These are phyloP conservation scores for Ceramica pisi DNA, from an alignment of 2,888 invertebrate species.

Conservation along the genomic window DNA sequence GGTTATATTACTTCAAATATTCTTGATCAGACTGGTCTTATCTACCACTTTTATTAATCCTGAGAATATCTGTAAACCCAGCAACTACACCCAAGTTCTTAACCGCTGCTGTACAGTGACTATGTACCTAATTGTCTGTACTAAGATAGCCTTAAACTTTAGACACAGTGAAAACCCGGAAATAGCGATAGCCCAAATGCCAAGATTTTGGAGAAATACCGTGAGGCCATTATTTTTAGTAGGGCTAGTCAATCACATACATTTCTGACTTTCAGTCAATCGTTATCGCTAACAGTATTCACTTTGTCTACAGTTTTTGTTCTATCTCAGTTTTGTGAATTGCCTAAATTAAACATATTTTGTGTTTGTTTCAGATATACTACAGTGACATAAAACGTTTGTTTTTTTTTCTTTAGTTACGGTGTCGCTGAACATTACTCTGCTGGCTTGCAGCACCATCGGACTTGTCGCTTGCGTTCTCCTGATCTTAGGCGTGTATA, in stretches of 20 bases:
- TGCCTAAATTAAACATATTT: not conserved
- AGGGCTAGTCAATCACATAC: too few relatives aligned
- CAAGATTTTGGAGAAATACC: too few relatives aligned
- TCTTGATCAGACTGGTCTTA: not conserved
- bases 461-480: constrained; percentile 93
- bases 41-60: not conserved
- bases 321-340: too few relatives aligned
- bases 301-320: not conserved
- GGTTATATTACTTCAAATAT: not conserved
- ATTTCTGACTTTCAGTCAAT: too few relatives aligned
- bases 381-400: not conserved
- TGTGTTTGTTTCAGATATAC: not conserved
- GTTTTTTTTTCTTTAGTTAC: constrained; percentile 92
- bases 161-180: too few relatives aligned
- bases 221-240: too few relatives aligned
- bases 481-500: constrained; percentile 93
- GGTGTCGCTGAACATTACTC: constrained; percentile 92
- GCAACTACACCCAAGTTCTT: not conserved
- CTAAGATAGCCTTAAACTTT: not conserved
- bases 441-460: constrained; percentile 92
- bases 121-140: not conserved
- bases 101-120: not conserved
- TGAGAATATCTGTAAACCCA: not conserved
- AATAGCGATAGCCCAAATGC: too few relatives aligned
- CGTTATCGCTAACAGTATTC: too few relatives aligned